phyloP scores from a whole-genome alignment of 2,113 vertebrate species.

The Corythaixoides concolor region DNA sequence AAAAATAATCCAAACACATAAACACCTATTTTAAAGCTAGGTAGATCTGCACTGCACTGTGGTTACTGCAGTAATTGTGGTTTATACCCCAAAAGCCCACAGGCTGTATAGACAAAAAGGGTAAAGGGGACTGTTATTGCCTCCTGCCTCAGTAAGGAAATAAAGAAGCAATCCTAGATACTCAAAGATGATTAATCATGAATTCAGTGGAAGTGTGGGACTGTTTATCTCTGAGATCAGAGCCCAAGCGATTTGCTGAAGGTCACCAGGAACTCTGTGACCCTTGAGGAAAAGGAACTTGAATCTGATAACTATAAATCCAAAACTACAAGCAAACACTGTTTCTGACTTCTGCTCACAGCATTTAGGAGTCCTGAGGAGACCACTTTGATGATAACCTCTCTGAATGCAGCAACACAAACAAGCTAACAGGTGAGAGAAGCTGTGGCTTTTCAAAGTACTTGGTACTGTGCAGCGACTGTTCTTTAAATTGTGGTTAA shows the following conservation, averaged over 20 bases:
- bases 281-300: background rate
- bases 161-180: slow-evolving; percentile 21
- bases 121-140: background rate
- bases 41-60: background rate
- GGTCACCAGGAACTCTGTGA: background rate
- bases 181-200: background rate
- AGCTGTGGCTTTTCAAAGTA: background rate
- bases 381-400: fast-evolving
- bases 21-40: background rate
- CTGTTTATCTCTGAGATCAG: background rate
- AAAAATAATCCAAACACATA: background rate
- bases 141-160: slow-evolving; percentile 20
- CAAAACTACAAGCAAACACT: background rate
- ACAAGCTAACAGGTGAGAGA: fast-evolving
- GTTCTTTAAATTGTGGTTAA: background rate
- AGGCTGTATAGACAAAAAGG: background rate
- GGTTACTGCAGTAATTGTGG: background rate
- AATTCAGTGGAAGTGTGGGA: background rate
- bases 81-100: background rate
- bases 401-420: background rate
- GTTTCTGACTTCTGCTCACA: background rate
- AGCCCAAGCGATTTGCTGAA: background rate
- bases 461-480: background rate
- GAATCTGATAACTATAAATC: background rate
- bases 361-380: background rate